These are phyloP conservation scores for Crypturellus undulatus DNA, from an alignment of 2,113 vertebrate genomes.

Conservation along the genomic window DNA sequence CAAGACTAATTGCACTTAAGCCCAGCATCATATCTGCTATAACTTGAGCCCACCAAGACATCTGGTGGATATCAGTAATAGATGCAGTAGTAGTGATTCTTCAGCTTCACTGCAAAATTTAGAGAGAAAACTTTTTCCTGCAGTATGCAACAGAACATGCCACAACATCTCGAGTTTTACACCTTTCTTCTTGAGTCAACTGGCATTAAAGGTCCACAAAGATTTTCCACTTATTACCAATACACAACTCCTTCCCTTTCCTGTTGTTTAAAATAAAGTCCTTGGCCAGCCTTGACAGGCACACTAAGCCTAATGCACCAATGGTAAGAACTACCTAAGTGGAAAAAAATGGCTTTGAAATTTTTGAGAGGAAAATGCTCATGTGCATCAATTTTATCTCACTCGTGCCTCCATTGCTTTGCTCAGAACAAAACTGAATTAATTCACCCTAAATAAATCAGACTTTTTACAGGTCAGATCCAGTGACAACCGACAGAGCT, in stretches of 20 bases:
- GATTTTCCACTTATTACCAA: not conserved
- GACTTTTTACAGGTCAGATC: not conserved
- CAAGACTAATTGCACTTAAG: not conserved
- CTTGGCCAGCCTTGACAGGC: not conserved
- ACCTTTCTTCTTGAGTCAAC: not conserved
- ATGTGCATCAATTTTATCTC: not conserved
- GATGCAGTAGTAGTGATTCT: not conserved
- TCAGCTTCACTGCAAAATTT: not conserved
- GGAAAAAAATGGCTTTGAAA: not conserved
- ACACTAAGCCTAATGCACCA: not conserved
- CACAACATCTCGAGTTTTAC: accelerated
- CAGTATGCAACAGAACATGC: not conserved
- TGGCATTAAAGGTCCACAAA: not conserved
- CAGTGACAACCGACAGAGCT: not conserved
- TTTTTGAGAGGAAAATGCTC: not conserved
- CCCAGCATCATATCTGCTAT: not conserved
- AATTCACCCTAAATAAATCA: not conserved
- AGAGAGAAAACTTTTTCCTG: not conserved
- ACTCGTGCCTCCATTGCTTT: not conserved
- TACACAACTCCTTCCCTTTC: not conserved
- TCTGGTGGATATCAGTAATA: not conserved
- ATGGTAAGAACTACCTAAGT: not conserved
- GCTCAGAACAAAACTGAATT: not conserved
- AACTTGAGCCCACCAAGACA: not conserved
- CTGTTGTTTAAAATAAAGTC: not conserved